Conservation (phyloP, 2,797 vertebrate species). For the Sitta carolinensis region DNA sequence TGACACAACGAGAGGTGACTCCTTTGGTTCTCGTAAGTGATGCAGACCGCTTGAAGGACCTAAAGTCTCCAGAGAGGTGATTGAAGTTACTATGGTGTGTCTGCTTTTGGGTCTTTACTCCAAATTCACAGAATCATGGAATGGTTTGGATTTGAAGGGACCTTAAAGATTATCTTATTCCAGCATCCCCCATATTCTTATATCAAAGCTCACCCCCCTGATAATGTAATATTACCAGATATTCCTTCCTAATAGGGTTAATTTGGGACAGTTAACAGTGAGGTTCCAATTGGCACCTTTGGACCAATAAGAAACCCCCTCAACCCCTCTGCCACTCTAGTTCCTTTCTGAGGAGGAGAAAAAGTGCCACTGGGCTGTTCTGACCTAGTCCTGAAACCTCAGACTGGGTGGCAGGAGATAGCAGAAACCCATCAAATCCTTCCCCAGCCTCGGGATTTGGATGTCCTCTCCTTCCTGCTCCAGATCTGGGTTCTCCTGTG, state of each 20-base stretch:
- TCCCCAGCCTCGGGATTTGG: accelerated
- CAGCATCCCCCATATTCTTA: not conserved
- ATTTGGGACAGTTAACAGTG: not conserved
- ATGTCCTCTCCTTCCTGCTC: not conserved
- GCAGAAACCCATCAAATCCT: not conserved
- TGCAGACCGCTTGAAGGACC: not conserved
- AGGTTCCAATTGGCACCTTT: not conserved
- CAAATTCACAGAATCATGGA: not conserved
- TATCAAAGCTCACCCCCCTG: not conserved
- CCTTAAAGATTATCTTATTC: not conserved
- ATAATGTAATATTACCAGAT: not conserved
- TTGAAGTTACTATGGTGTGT: accelerated
- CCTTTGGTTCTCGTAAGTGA: not conserved
- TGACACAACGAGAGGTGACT: not conserved
- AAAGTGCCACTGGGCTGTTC: not conserved
- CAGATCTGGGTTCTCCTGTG: not conserved
- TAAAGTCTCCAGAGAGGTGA: not conserved
- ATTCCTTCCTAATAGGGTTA: not conserved
- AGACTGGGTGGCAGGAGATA: not conserved
- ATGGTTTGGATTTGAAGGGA: not conserved
- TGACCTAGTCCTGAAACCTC: not conserved
- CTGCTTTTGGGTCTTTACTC: not conserved
- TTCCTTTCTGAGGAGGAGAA: not conserved
- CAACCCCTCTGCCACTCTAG: not conserved
- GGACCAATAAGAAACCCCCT: not conserved